Base-by-base conservation (phyloP, 2,888 invertebrate genomes). In the Rapana venosa region DNA sequence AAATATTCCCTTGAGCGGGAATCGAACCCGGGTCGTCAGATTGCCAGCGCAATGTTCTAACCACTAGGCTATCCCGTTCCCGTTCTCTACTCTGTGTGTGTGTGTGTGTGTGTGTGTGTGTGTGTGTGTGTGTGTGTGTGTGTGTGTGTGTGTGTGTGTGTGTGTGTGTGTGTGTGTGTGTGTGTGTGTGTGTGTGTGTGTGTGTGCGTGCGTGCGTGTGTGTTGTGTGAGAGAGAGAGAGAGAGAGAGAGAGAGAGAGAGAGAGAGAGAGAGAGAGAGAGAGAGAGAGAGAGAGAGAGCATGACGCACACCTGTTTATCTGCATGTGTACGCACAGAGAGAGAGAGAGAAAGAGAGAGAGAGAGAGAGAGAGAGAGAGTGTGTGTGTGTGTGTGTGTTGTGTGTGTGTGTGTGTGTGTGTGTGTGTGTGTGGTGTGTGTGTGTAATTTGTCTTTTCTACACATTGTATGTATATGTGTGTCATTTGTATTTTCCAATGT, bases 81-180 rank as follows among this genome's bases (percentile, higher is more conserved):
- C n/a, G n/a, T n/a, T n/a, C n/a, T n/a, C 17, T 61, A 61, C 61
- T 15, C 13, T 70, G 70, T 70, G 6, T 70, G 20, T 70, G 20
- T 70, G 20, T 26, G 0, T 26, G 22, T 70, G 20, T 20, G 70
- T 74, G n/a, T 74, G 8, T 74, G 11, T 74, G n/a, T 74, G 74
- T 74, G 26, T n/a, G n/a, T 74, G 74, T 74, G 74, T 74, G 74
- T 74, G 74, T 74, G 74, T 74, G 74, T 74, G 74, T 74, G 74
- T 74, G 74, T 74, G 74, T 74, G 74, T 74, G 74, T 74, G 74
- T 74, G 74, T 74, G 74, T 74, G 74, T 74, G 74, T 74, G 74
- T 74, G 74, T 74, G 74, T 74, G 74, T 74, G 74, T 74, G 74
- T 74, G 74, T 74, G 74, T 74, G 74, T 74, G 74, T 74, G n/a